These are phyloP conservation scores for Campylomormyrus numenius DNA, from an alignment of 2,113 vertebrate species.

Conservation along the genomic window DNA sequence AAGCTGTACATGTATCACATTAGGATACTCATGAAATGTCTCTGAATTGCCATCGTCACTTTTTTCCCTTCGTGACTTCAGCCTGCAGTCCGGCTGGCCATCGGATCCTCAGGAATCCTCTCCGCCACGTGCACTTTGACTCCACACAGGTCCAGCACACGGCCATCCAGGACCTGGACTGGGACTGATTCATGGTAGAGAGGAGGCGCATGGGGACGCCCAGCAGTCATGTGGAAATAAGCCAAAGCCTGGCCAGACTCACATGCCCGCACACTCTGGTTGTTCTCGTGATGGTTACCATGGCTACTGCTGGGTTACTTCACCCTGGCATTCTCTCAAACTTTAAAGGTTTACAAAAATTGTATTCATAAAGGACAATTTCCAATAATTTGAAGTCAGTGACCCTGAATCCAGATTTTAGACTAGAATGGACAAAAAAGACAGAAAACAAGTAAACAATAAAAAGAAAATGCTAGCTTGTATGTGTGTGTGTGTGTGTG, in stretches of 20 bases:
- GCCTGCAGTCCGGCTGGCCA: conserved; percentile 54
- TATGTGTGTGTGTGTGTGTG: neutral
- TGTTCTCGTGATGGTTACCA: neutral
- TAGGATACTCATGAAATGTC: neutral
- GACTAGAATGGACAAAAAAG: neutral
- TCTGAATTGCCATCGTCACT: neutral
- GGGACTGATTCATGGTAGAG: conserved; percentile 63
- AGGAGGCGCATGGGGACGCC: conserved; percentile 63
- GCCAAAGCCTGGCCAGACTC: conserved; percentile 32
- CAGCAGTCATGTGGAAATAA: conserved; percentile 62
- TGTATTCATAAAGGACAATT: neutral
- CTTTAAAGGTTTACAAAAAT: neutral
- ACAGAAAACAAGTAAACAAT: neutral
- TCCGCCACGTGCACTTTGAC: conserved; percentile 59
- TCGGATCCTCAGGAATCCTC: conserved; percentile 43
- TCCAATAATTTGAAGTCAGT: neutral
- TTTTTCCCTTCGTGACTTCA: conserved; percentile 18
- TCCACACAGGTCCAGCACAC: conserved; percentile 64
- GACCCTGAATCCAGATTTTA: conserved; percentile 2
- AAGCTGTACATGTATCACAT: neutral
- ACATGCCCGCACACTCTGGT: neutral
- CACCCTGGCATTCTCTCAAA: neutral
- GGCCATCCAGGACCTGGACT: conserved; percentile 62
- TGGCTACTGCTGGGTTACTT: neutral
- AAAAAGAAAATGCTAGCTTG: neutral